These are phyloP conservation scores for Limnothrissa miodon DNA, from an alignment of 2,113 vertebrate species.

Conservation along the genomic window DNA sequence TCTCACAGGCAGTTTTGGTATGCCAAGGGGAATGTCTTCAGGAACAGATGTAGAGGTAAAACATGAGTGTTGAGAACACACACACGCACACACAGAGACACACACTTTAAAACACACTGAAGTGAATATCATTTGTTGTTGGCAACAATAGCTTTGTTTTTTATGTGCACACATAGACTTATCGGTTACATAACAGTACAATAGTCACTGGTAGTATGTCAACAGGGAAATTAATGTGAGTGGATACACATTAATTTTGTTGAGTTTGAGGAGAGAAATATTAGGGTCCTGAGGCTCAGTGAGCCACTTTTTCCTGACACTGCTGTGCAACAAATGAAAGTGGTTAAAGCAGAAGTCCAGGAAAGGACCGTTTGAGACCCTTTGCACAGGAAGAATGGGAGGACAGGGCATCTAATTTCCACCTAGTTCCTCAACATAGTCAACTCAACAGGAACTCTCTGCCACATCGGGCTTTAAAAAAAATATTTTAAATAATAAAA, in stretches of 20 bases:
- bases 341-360: slow-evolving; percentile 12
- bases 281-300: not conserved
- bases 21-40: not conserved
- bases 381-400: slow-evolving; percentile 52
- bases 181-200: not conserved
- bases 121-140: not conserved
- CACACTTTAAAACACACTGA: not conserved
- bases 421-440: not conserved
- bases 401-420: slow-evolving; percentile 36
- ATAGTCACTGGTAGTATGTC: not conserved
- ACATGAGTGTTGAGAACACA: not conserved
- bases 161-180: not conserved
- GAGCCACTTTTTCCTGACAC: not conserved
- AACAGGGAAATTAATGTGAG: not conserved
- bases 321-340: slow-evolving; percentile 1
- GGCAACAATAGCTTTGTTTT: not conserved
- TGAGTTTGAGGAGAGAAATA: not conserved
- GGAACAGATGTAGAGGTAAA: slow-evolving; percentile 4
- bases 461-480: not conserved
- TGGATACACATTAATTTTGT: not conserved
- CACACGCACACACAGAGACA: not conserved
- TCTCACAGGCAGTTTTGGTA: not conserved
- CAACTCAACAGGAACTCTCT: not conserved
- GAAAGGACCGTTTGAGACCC: slow-evolving; percentile 28
- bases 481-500: not conserved